Evolutionary conservation across 1,140 invertebrate genomes (phyloP).

Genomic region (Semibalanus balanoides): DNA sequence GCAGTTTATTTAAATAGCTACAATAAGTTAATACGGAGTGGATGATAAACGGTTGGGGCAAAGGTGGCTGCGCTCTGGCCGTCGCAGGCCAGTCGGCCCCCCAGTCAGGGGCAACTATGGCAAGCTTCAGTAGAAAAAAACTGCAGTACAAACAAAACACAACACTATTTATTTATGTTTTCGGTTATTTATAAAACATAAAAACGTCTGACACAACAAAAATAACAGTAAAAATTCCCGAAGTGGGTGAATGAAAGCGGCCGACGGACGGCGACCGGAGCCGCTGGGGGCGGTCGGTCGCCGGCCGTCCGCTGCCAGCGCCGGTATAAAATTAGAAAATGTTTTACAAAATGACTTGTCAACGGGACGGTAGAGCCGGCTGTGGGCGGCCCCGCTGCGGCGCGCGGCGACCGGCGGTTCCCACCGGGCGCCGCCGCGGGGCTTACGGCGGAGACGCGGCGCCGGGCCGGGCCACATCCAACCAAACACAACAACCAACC

Average conservation of each 20-base stretch:
- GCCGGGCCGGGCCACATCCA: no score
- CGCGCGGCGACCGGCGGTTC: no score
- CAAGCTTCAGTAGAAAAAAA: background rate
- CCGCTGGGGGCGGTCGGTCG: background rate
- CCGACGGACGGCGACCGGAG: no score
- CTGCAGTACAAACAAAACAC: background rate
- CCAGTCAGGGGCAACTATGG: background rate
- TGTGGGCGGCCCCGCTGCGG: no score
- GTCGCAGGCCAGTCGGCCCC: background rate
- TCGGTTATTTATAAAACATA: background rate
- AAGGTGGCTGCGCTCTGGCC: background rate
- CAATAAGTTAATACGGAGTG: constrained; percentile 7
- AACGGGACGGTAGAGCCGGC: background rate
- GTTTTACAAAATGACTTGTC: background rate
- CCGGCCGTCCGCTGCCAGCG: no score
- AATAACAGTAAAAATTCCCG: background rate
- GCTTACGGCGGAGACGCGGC: no score
- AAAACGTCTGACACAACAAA: background rate
- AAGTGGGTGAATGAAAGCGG: background rate
- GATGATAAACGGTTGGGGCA: background rate
- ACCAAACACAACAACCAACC: no score
- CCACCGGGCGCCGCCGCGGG: no score
- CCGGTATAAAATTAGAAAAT: background rate
- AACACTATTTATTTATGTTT: background rate
- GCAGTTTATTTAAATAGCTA: constrained; percentile 8